These are phyloP conservation scores for Subanguina moxae DNA, from an alignment of 1,140 invertebrate genomes.

Conservation along the genomic window DNA sequence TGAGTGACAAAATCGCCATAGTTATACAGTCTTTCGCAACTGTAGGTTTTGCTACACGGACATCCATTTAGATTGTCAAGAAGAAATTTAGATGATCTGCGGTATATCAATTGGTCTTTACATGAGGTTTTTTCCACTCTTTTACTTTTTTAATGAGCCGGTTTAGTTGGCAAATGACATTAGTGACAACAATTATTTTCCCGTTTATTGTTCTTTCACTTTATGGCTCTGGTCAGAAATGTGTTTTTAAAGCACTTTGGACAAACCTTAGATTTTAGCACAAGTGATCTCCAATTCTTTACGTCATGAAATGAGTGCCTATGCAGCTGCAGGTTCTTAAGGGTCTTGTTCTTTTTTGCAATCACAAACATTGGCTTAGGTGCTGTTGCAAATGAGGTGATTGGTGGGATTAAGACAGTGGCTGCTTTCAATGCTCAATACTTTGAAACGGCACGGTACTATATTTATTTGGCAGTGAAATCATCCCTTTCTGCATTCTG, in stretches of 20 bases:
- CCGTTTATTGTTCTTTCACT: conserved; percentile 48
- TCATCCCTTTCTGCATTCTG: neutral
- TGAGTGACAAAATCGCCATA: conserved; percentile 79
- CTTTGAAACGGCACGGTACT: conserved; percentile 66
- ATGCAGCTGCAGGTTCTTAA: conserved; percentile 68
- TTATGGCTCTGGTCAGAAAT: conserved; percentile 39
- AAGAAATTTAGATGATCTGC: too few relatives aligned
- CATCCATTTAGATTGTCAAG: neutral
- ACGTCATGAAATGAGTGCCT: conserved; percentile 72
- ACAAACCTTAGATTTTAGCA: conserved; percentile 2
- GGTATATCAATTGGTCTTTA: too few relatives aligned
- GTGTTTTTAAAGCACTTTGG: neutral
- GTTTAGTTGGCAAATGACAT: conserved; percentile 44
- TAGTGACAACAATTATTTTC: conserved; percentile 46
- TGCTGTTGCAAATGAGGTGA: conserved; percentile 74
- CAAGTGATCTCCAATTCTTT: conserved; percentile 59
- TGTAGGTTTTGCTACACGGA: conserved; percentile 15
- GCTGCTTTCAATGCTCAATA: conserved; percentile 75
- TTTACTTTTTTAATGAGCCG: neutral
- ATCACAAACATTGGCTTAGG: neutral
- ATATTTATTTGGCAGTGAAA: neutral
- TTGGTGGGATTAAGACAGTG: conserved; percentile 74
- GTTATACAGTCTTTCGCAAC: conserved; percentile 65
- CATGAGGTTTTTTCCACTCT: neutral
- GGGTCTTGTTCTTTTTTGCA: too few relatives aligned